These are phyloP conservation scores for Drosophila multiciliata DNA, from an alignment of 2,888 invertebrate species.

Conservation along the genomic window DNA sequence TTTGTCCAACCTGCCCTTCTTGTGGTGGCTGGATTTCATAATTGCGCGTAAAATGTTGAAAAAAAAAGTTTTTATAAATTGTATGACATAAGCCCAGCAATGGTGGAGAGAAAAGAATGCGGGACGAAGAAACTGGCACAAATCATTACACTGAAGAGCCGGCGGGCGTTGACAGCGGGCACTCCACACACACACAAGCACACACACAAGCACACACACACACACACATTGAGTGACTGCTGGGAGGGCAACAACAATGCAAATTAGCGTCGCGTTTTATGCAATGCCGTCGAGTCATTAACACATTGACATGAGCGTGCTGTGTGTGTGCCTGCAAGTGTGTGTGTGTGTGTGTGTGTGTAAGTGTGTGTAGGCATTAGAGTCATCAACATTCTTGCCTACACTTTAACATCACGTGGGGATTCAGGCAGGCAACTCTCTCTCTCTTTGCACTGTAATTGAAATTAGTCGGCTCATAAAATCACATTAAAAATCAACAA, in stretches of 20 bases:
- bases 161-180: slow-evolving; percentile 50
- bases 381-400: slow-evolving; percentile 54
- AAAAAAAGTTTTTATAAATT: slow-evolving; percentile 54
- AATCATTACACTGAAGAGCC: slow-evolving; percentile 55
- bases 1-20: rapidly evolving
- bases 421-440: slow-evolving; percentile 11
- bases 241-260: slow-evolving; percentile 40
- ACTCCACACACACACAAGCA: slow-evolving; percentile 40
- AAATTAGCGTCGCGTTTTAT: slow-evolving; percentile 66
- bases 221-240: slow-evolving; percentile 13
- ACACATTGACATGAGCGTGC: slow-evolving; percentile 53
- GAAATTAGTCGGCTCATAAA: slow-evolving; percentile 42
- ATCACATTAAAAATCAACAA: slow-evolving; percentile 14
- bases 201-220: background rate
- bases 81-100: slow-evolving; percentile 55
- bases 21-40: slow-evolving; percentile 10
- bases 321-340: slow-evolving; percentile 15
- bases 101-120: background rate
- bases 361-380: slow-evolving; percentile 45
- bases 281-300: slow-evolving; percentile 68
- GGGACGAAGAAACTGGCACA: slow-evolving; percentile 48
- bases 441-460: slow-evolving; percentile 32
- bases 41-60: slow-evolving; percentile 39
- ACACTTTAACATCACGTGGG: slow-evolving; percentile 33
- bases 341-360: slow-evolving; percentile 19